Percentiles rank a stretch among this genome's conserved stretches.
phyloP scores from a whole-genome alignment of 1,140 invertebrate species.

The Muscidifurax raptorellus region DNA sequence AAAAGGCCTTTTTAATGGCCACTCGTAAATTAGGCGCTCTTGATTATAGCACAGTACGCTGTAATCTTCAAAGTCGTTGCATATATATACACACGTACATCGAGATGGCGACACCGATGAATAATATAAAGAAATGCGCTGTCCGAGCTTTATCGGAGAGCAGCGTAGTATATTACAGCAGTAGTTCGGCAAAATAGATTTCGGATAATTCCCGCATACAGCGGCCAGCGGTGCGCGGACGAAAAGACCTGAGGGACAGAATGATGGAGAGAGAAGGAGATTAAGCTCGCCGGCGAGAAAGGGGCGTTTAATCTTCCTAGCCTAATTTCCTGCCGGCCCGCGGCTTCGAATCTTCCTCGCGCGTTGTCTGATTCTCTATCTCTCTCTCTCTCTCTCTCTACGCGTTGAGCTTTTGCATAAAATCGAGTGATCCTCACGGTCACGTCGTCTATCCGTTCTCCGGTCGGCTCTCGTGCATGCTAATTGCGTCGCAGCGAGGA shows the following conservation, averaged over 20 bases:
- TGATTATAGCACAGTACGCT: not conserved
- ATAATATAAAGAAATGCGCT: not conserved
- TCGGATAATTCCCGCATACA: constrained; percentile 7
- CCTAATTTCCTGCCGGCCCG: constrained; percentile 46
- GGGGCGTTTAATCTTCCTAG: constrained; percentile 49
- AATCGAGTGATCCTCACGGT: constrained; percentile 38
- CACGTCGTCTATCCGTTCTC: constrained; percentile 32
- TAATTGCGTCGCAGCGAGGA: constrained; percentile 40
- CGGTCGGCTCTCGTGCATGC: constrained; percentile 25
- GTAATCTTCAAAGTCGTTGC: not conserved
- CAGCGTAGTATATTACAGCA: no score
- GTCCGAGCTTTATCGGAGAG: not conserved
- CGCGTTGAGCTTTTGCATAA: constrained; percentile 39
- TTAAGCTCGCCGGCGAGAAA: constrained; percentile 14
- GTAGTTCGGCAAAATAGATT: constrained; percentile 15
- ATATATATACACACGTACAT: not conserved
- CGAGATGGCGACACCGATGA: no score
- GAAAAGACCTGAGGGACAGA: constrained; percentile 16
- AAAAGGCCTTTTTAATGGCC: not conserved
- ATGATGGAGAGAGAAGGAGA: constrained; percentile 30
- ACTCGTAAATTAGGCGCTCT: not conserved
- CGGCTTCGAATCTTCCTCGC: constrained; percentile 34
- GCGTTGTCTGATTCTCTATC: constrained; percentile 43
- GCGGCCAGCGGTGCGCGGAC: not conserved
- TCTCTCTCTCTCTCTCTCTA: not conserved